These are phyloP conservation scores for Monomorium pharaonis DNA, from an alignment of 1,140 invertebrate genomes.

Conservation along the genomic window DNA sequence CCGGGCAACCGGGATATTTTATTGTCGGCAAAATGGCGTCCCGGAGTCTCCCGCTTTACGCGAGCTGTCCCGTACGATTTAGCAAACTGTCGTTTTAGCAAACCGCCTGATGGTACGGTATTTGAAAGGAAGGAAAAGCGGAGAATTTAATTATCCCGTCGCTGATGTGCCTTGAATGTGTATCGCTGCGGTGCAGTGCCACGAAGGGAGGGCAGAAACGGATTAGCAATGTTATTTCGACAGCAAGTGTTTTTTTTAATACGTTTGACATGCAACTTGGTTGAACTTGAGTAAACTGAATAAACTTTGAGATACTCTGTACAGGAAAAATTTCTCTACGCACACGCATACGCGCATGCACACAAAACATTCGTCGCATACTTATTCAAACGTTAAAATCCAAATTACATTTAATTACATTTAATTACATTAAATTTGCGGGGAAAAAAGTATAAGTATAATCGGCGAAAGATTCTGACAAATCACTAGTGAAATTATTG, in stretches of 20 bases:
- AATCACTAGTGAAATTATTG: not conserved
- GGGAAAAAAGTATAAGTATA: not conserved
- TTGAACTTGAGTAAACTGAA: not conserved
- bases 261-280: not conserved
- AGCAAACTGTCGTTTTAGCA: constrained; percentile 3
- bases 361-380: not conserved
- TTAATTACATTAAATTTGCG: too few relatives aligned
- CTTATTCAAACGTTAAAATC: not conserved
- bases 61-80: not conserved
- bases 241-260: not conserved
- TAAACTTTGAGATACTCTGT: not conserved
- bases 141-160: not conserved
- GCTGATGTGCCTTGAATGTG: not conserved
- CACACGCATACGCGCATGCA: not conserved
- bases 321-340: not conserved
- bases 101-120: not conserved
- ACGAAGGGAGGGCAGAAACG: not conserved
- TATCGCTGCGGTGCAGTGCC: not conserved
- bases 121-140: not conserved
- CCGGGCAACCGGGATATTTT: constrained; percentile 69
- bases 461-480: not conserved
- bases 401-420: not conserved
- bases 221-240: not conserved
- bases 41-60: constrained; percentile 54
- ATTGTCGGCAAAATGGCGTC: constrained; percentile 76